A percentile compares a stretch with the other conserved stretches of the same genome.
Conservation (phyloP, 2,113 vertebrate genomes). For the Lepidothrix coronata region DNA sequence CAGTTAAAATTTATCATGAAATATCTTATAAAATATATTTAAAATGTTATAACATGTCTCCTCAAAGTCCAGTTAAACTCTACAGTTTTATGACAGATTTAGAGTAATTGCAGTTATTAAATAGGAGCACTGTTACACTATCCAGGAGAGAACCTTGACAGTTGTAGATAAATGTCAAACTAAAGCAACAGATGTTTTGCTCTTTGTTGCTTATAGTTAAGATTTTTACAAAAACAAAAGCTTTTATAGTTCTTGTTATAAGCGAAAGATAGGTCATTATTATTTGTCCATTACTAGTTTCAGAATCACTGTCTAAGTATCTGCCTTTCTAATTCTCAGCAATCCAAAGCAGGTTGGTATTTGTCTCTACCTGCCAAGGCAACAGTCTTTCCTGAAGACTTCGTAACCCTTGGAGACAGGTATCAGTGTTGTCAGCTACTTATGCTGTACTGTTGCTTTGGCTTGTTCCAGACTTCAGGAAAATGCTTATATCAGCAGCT, state of each 20-base stretch:
- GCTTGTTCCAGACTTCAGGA: neutral
- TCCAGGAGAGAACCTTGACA: neutral
- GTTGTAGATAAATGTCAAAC: neutral
- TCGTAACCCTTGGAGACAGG: neutral
- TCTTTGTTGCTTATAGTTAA: neutral
- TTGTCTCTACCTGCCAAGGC: neutral
- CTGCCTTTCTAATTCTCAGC: neutral
- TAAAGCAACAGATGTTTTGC: neutral
- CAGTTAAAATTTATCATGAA: neutral
- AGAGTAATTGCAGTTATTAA: slow-evolving; percentile 31
- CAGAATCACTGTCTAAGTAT: neutral
- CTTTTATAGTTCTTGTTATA: neutral
- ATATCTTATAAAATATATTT: neutral
- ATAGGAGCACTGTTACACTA: neutral
- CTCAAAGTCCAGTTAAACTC: neutral
- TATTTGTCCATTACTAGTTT: neutral
- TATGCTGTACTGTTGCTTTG: neutral
- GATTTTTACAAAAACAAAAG: neutral
- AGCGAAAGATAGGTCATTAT: neutral
- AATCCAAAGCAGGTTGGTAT: neutral
- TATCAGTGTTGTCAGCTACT: neutral
- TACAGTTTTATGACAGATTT: slow-evolving; percentile 20
- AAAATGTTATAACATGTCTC: neutral
- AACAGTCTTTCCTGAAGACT: neutral
- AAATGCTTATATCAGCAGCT: neutral